Base-by-base conservation (phyloP, 1,140 invertebrate species). In the Pseudomyrmex dendroicus region DNA sequence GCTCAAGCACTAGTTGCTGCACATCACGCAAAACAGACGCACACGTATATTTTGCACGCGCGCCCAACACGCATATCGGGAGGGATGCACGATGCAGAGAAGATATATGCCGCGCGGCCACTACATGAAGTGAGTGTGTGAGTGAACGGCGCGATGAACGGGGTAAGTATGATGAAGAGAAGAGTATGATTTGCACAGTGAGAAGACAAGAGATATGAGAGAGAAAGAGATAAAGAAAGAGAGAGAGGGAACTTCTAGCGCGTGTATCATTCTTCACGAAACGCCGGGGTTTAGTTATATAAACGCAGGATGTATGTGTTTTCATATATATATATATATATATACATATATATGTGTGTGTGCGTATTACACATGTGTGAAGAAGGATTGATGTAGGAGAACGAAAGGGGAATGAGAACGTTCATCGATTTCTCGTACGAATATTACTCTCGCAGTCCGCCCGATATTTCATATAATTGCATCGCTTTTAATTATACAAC, bases 1-100 rank as follows among this genome's bases (percentile, higher is more conserved):
- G 91, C 91, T 90, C 70, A 91, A 91, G 89, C 91, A 87, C 88
- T 91, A 90, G 66, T 90, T 89, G 85, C 73, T 89, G 87, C 87
- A 89, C 82, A 85, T 77, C 78, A 86, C 72, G 66, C 83, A 84
- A 61, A 73, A 89, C 59, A 83, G 80, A 89, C 86, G 64, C 66
- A 78, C 73, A 84, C 82, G 63, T 78, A 68, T 77, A 68, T 77
- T 35, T 35, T 35, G 35, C 76, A 62, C 76, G 74, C 86, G 57
- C 64, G 64, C 84, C 35, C 35, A 35, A 61, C 73, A 86, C 84
- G 90, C 84, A 85, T 78, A 89, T 67, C 82, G 74, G 74, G 0
- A 35, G 35, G 84, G 73, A 87, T 88, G 73, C 90, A 83, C 82
- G 82, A 89, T 89, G 87, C 85, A 87, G 82, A 80, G 54, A 57